Evolutionary conservation across 2,888 invertebrate genomes (phyloP), one percentile per base, ranked within the genome.

Genomic region (Elmis aenea): DNA sequence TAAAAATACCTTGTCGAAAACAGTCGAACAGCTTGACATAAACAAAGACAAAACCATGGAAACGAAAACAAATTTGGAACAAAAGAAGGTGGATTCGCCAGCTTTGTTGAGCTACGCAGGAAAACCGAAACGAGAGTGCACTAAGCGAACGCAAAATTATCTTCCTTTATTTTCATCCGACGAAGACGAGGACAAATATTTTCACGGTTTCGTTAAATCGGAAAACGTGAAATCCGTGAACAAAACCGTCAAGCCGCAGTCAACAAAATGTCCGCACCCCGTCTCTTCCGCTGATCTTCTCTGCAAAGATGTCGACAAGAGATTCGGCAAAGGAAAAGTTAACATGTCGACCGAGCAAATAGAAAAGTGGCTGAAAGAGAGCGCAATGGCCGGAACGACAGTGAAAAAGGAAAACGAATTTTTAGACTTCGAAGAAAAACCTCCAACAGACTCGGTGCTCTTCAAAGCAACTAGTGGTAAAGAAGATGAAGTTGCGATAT

Each of bases 321-420:
- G 67, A 10, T 70, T 62, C 38, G 66, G 73, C 13, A 74, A 79
- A 57, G 77, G 75, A 10, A 76, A 79, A 55, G 78, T 81, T 0
- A 81, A 81, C 52, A 79, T 81, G 80, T 79, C 81, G 0, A 78
- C 75, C 20, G 81, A 80, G 52, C 78, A 79, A 59, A 81, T 81
- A 24, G 79, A 81, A 47, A 79, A 80, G 51, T 81, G 81, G 81
- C 52, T 67, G 5, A 69, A 71, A 43, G 64, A 64, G 13, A 68
- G 64, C 22, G 67, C 62, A 1, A 42, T 67, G 48, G 68, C 69
- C 1, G 64, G 64, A 8, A 61, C 56, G 36, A 54, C 54, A 11
- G 51, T 59, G 5, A 58, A 58, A 23, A 66, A 62, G 33, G 62
- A 59, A 15, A 58, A 59, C 35, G 61, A 62, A 37, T n/a, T n/a